Conservation (phyloP, 2,113 vertebrate genomes). For the Asarcornis scutulata region DNA sequence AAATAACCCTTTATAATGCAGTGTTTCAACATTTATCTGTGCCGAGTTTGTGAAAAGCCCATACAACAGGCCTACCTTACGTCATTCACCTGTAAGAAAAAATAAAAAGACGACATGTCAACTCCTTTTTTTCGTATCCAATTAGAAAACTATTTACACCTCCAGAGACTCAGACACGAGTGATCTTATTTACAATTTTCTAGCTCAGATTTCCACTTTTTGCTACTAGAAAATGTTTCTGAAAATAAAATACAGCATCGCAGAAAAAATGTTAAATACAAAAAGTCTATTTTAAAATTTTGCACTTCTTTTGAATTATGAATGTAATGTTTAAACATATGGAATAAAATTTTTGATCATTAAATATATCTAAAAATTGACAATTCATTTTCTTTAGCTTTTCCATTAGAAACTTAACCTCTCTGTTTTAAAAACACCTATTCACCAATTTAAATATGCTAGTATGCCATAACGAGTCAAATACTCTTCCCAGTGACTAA, state of each 20-base stretch:
- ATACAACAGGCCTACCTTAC: not conserved
- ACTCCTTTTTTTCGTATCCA: not conserved
- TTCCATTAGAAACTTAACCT: not conserved
- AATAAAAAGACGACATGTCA: too few species aligned
- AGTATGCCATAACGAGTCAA: not conserved
- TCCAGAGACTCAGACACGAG: not conserved
- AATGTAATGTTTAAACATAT: not conserved
- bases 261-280: not conserved
- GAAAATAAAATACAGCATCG: not conserved
- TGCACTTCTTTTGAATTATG: not conserved
- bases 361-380: not conserved
- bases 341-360: not conserved
- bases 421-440: not conserved
- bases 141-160: not conserved
- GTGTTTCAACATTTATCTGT: not conserved
- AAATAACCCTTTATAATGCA: not conserved
- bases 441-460: not conserved
- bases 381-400: not conserved
- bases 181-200: not conserved
- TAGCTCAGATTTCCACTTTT: not conserved
- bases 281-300: not conserved
- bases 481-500: not conserved
- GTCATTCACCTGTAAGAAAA: not conserved
- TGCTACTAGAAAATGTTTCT: not conserved
- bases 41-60: not conserved